phyloP scores from a whole-genome alignment of 2,113 vertebrate genomes.

The Machaerirhynchus nigripectus region DNA sequence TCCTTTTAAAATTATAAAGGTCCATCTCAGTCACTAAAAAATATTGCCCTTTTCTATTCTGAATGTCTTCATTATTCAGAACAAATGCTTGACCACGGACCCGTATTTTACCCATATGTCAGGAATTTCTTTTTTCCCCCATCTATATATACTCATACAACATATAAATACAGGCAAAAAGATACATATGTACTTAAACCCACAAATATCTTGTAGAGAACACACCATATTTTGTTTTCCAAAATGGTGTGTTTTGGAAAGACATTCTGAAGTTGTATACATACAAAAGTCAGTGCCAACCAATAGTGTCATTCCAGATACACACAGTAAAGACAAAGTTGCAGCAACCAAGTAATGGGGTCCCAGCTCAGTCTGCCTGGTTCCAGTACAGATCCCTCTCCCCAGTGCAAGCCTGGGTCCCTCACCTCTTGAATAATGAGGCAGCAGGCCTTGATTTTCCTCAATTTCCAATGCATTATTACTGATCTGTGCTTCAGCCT shows the following conservation, averaged over 20 bases:
- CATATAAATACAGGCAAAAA: not conserved
- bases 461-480: not conserved
- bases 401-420: accelerated
- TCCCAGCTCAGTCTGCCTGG: not conserved
- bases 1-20: not conserved
- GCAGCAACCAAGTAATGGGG: accelerated
- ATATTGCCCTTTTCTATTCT: not conserved
- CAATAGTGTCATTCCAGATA: not conserved
- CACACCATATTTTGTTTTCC: not conserved
- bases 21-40: not conserved
- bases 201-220: not conserved
- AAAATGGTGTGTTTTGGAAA: not conserved
- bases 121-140: not conserved
- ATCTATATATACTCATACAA: not conserved
- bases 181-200: not conserved
- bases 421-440: not conserved
- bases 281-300: not conserved
- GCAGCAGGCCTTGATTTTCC: not conserved
- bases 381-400: not conserved
- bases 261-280: not conserved
- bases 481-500: not conserved
- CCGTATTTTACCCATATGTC: not conserved
- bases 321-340: not conserved
- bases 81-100: not conserved
- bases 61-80: not conserved